phyloP scores from a whole-genome alignment of 2,888 invertebrate genomes.

The Amiota mariae region DNA sequence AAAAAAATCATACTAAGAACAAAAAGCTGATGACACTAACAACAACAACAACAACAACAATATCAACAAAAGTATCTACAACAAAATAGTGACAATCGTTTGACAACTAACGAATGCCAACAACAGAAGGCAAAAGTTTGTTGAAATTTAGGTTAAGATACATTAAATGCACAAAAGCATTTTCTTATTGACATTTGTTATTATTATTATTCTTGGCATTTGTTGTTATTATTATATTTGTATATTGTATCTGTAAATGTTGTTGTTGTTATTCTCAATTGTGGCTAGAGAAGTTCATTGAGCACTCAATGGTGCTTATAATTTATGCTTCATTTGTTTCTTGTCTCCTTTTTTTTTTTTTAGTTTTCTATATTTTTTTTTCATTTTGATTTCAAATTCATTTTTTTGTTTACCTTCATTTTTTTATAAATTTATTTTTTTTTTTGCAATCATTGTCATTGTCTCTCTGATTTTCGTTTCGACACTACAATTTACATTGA shows the following conservation, averaged over 20 bases:
- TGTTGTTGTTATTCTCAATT: background rate
- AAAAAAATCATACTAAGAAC: background rate
- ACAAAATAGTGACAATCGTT: background rate
- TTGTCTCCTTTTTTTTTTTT: conserved; percentile 29
- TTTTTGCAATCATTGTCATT: conserved; percentile 9
- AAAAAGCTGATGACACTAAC: conserved; percentile 4
- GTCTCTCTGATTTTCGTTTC: conserved; percentile 6
- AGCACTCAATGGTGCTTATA: conserved; percentile 49
- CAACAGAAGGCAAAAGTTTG: conserved; percentile 9
- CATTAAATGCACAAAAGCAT: conserved; percentile 19
- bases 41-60: conserved; percentile 24
- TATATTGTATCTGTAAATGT: background rate
- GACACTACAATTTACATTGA: conserved; percentile 17
- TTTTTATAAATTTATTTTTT: conserved; percentile 37
- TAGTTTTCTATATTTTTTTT: conserved; percentile 25
- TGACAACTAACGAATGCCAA: background rate
- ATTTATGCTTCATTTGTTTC: conserved; percentile 57
- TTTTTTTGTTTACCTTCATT: conserved; percentile 28
- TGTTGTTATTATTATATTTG: background rate
- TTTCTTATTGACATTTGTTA: background rate
- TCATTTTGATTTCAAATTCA: conserved; percentile 32
- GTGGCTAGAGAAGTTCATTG: conserved; percentile 49
- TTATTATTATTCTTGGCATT: background rate
- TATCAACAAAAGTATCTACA: background rate
- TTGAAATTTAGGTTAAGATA: conserved; percentile 14